Percentiles rank a stretch among this genome's conserved stretches.
These are phyloP conservation scores for Nasonovia ribisnigri DNA, from an alignment of 2,888 invertebrate genomes.

Conservation along the genomic window DNA sequence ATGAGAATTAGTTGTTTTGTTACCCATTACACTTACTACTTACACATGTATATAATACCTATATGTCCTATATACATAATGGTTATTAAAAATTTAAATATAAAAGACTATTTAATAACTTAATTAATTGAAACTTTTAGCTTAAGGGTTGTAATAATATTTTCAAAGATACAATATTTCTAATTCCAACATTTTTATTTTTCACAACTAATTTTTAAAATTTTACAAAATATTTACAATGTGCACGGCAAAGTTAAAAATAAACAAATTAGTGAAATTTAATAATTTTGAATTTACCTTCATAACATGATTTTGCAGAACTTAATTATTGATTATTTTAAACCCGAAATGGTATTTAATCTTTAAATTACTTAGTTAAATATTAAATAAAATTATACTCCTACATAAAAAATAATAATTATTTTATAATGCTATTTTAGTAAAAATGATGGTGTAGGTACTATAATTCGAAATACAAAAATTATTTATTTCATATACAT, in stretches of 20 bases:
- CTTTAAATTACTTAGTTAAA: neutral
- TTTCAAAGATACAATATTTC: neutral
- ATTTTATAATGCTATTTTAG: neutral
- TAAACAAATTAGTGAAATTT: neutral
- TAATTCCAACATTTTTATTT: neutral
- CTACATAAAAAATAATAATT: no score
- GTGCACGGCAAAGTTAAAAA: neutral
- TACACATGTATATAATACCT: neutral
- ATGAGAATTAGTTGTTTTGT: neutral
- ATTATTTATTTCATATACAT: neutral
- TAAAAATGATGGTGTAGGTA: neutral
- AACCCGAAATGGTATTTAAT: neutral
- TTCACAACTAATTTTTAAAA: neutral
- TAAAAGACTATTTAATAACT: neutral
- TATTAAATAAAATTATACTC: neutral
- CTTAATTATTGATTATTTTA: neutral
- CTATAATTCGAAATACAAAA: neutral
- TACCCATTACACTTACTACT: neutral
- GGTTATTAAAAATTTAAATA: neutral
- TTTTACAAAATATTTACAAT: neutral
- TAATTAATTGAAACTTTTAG: neutral
- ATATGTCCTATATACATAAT: neutral
- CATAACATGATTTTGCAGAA: neutral
- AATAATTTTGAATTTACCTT: neutral
- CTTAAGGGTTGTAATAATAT: neutral